Conservation (phyloP, 2,797 vertebrate species). For the Octomys mimax region DNA sequence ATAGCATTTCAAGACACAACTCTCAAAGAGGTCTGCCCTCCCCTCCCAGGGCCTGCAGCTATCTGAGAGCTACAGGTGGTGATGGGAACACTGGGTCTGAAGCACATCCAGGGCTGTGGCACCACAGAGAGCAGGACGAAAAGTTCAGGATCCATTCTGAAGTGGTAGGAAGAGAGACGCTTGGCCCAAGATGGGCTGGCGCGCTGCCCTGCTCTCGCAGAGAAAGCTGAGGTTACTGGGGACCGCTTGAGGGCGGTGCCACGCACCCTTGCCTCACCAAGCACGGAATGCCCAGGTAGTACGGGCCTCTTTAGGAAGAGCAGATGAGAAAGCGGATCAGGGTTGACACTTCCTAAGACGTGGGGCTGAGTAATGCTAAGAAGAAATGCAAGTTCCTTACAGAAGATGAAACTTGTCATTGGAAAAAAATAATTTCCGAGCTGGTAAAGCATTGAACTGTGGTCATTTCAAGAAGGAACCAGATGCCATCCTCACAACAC, state of each 20-base stretch:
- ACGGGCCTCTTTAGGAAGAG: background rate
- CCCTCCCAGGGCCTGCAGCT: background rate
- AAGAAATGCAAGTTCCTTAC: background rate
- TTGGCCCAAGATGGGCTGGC: too few species aligned
- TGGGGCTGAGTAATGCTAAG: background rate
- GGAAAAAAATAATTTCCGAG: background rate
- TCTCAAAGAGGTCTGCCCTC: too few species aligned
- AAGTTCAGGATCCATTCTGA: background rate
- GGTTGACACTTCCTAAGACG: background rate
- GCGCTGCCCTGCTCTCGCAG: accelerated
- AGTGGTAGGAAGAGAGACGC: too few species aligned
- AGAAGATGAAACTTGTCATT: background rate
- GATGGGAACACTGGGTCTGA: background rate
- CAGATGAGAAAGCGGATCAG: background rate
- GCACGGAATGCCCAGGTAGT: background rate
- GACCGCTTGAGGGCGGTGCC: background rate
- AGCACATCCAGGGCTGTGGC: background rate
- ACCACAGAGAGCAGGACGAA: accelerated
- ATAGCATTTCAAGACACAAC: background rate
- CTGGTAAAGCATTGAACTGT: background rate
- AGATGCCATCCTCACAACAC: background rate
- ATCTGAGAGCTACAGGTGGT: background rate
- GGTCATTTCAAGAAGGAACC: background rate
- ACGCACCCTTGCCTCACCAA: background rate
- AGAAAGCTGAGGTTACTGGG: background rate